Evolutionary conservation across 2,797 vertebrate species (phyloP).

Genomic region (Hydrolagus colliei): DNA sequence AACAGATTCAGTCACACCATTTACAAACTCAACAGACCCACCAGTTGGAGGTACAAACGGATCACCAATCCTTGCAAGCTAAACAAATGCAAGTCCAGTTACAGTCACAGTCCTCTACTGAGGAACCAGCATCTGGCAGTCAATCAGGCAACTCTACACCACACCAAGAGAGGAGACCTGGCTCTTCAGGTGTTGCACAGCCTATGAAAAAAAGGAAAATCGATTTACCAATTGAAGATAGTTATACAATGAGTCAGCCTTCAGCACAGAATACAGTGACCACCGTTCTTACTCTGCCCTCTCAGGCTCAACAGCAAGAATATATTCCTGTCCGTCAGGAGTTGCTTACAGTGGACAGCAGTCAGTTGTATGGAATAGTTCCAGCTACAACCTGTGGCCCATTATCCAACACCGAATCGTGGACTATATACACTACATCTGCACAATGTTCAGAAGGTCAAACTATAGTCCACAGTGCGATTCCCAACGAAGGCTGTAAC

Average conservation of each 20-base stretch:
- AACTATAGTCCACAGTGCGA: slow-evolving; percentile 36
- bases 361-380: slow-evolving; percentile 41
- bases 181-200: slow-evolving; percentile 37
- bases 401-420: slow-evolving; percentile 39
- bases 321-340: slow-evolving; percentile 41
- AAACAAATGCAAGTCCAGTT: slow-evolving; percentile 35
- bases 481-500: slow-evolving; percentile 38
- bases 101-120: slow-evolving; percentile 34
- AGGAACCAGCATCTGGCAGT: slow-evolving; percentile 32
- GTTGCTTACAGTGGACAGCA: slow-evolving; percentile 43
- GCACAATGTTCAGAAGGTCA: slow-evolving; percentile 36
- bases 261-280: slow-evolving; percentile 35
- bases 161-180: slow-evolving; percentile 34
- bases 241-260: slow-evolving; percentile 35
- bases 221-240: slow-evolving; percentile 37
- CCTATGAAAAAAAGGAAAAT: slow-evolving; percentile 43
- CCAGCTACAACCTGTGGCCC: slow-evolving; percentile 36
- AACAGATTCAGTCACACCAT: slow-evolving; percentile 35
- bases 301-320: slow-evolving; percentile 34
- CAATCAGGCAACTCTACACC: slow-evolving; percentile 13
- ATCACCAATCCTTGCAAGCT: slow-evolving; percentile 31
- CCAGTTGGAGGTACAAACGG: slow-evolving; percentile 35
- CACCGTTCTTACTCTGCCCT: slow-evolving; percentile 37
- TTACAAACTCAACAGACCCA: slow-evolving; percentile 36
- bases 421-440: slow-evolving; percentile 38